Conservation (phyloP, 1,140 invertebrate genomes). For the Anastatus disparis region DNA sequence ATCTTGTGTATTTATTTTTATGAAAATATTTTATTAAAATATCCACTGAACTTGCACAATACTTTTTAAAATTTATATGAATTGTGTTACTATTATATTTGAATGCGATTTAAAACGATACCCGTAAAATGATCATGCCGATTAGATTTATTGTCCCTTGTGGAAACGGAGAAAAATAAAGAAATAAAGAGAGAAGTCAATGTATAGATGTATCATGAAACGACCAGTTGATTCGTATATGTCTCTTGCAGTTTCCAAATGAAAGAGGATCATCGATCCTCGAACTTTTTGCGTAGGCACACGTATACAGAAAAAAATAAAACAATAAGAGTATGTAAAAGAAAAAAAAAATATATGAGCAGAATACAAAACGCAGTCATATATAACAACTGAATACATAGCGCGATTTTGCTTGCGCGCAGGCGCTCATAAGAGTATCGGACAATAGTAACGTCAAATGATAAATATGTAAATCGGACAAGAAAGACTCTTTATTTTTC, state of each 20-base stretch:
- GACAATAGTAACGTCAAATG: neutral
- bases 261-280: constrained; percentile 45
- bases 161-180: constrained; percentile 4
- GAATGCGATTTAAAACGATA: constrained; percentile 17
- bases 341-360: neutral
- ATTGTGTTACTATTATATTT: neutral
- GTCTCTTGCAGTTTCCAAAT: constrained; percentile 30
- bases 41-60: too few relatives aligned
- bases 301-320: neutral
- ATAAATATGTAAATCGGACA: constrained; percentile 14
- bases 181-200: too few relatives aligned
- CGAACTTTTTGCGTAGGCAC: neutral
- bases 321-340: neutral
- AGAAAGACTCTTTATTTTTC: too few relatives aligned
- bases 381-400: neutral
- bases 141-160: constrained; percentile 23
- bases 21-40: neutral
- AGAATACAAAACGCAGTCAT: constrained; percentile 1
- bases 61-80: too few relatives aligned
- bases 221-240: constrained; percentile 20
- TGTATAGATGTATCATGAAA: constrained; percentile 31
- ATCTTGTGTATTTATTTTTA: neutral
- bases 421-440: too few relatives aligned
- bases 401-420: constrained; percentile 9
- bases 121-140: neutral